Conservation (phyloP, 2,797 vertebrate species). For the Sitta carolinensis region DNA sequence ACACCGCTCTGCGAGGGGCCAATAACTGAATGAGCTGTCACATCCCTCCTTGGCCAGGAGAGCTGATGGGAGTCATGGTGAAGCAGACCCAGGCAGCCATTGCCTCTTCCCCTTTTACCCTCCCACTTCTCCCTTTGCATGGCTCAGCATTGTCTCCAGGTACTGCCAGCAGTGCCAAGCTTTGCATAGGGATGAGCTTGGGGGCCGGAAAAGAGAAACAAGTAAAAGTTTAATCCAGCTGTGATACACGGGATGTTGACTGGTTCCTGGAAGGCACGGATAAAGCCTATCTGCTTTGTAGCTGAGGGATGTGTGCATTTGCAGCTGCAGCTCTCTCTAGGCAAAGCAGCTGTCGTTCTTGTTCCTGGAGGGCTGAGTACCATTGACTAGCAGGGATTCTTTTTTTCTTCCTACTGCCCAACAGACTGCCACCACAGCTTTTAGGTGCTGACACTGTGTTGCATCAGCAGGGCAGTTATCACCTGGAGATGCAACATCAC, state of each 20-base stretch:
- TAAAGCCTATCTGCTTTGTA: not conserved
- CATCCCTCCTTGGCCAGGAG: not conserved
- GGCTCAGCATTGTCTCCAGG: not conserved
- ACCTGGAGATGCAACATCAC: not conserved
- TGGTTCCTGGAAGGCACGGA: not conserved
- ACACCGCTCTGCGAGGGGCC: accelerated
- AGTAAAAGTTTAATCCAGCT: not conserved
- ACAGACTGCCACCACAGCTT: not conserved
- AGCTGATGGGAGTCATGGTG: not conserved
- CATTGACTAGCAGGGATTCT: not conserved
- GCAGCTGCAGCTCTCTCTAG: not conserved
- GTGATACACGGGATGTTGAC: not conserved
- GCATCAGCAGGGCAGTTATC: not conserved
- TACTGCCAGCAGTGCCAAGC: not conserved
- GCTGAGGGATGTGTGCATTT: not conserved
- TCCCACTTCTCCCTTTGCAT: not conserved
- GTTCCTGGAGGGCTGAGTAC: not conserved
- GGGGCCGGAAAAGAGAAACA: not conserved
- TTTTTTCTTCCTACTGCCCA: not conserved
- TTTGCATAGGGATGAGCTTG: not conserved
- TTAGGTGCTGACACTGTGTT: not conserved
- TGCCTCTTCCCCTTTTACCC: not conserved
- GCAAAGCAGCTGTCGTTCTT: not conserved
- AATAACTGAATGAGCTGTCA: accelerated
- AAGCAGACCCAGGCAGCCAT: not conserved